These are phyloP conservation scores for Hemistola chrysoprasaria DNA, from an alignment of 2,888 invertebrate species.

Conservation along the genomic window DNA sequence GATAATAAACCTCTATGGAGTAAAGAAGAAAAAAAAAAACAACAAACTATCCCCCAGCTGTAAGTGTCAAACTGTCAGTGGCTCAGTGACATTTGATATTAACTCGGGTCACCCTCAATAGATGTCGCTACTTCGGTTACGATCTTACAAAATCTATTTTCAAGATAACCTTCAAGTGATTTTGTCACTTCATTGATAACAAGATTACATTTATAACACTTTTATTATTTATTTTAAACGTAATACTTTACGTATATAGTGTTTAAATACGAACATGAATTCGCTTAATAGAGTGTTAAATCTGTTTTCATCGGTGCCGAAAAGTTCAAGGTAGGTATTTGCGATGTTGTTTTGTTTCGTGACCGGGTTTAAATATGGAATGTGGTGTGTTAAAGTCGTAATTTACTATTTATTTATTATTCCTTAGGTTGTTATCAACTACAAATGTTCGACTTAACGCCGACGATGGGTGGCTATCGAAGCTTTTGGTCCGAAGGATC, in stretches of 20 bases:
- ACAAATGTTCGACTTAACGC: constrained; percentile 60
- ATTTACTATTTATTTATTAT: constrained; percentile 36
- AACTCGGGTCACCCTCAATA: constrained; percentile 49
- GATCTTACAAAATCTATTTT: constrained; percentile 59
- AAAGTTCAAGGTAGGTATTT: constrained; percentile 62
- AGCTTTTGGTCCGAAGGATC: constrained; percentile 93
- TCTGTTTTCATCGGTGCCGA: constrained; percentile 57
- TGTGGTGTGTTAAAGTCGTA: constrained; percentile 28
- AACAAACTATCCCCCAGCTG: no score
- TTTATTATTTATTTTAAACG: constrained; percentile 34
- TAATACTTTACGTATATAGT: constrained; percentile 27
- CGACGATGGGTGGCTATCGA: constrained; percentile 93
- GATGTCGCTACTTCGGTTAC: constrained; percentile 50
- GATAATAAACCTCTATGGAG: no score
- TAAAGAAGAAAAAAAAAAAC: no score
- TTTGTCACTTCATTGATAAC: constrained; percentile 77
- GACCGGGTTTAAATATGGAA: constrained; percentile 47
- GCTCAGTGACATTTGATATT: no score
- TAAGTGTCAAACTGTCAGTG: no score
- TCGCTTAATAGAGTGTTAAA: constrained; percentile 60
- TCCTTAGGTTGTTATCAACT: constrained; percentile 68
- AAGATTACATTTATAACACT: constrained; percentile 43
- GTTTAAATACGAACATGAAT: constrained; percentile 55
- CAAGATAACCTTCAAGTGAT: constrained; percentile 79
- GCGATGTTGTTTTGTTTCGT: constrained; percentile 32